phyloP scores from a whole-genome alignment of 2,797 vertebrate species.

The Microchirus variegatus region DNA sequence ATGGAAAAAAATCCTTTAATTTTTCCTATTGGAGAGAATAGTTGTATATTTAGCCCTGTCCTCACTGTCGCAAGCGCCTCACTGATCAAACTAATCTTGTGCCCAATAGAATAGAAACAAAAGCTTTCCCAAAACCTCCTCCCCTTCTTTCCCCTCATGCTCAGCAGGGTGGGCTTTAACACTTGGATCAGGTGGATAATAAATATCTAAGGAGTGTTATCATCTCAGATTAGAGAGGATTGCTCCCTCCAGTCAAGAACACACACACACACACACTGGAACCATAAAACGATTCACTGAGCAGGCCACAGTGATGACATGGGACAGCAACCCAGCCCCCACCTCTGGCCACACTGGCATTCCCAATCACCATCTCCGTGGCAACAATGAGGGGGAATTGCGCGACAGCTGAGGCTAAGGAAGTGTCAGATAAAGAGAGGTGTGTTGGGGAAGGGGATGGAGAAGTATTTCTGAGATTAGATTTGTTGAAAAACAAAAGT shows the following conservation, averaged over 20 bases:
- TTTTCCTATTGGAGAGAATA: constrained; percentile 19
- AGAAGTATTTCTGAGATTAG: constrained; percentile 2
- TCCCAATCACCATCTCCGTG: constrained; percentile 48
- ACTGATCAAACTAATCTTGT: constrained; percentile 48
- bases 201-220: constrained; percentile 52
- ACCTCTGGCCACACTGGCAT: constrained; percentile 41
- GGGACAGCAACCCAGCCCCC: constrained; percentile 56
- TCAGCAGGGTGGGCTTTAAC: constrained; percentile 30
- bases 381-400: constrained; percentile 52
- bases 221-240: constrained; percentile 43
- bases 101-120: constrained; percentile 48
- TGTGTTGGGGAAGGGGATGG: constrained; percentile 8
- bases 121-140: constrained; percentile 22
- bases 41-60: constrained; percentile 17
- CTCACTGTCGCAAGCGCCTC: constrained; percentile 44
- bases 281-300: constrained; percentile 42
- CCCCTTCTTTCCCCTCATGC: constrained; percentile 15
- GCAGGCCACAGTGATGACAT: constrained; percentile 29
- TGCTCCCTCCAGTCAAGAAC: constrained; percentile 3
- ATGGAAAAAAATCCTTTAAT: not conserved
- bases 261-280: constrained; percentile 28
- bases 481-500: too few species aligned
- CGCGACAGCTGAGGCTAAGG: constrained; percentile 31
- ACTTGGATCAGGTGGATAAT: constrained; percentile 55
- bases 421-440: constrained; percentile 20